These are phyloP conservation scores for Notothenia coriiceps DNA, from an alignment of 2,113 vertebrate species.

Conservation along the genomic window DNA sequence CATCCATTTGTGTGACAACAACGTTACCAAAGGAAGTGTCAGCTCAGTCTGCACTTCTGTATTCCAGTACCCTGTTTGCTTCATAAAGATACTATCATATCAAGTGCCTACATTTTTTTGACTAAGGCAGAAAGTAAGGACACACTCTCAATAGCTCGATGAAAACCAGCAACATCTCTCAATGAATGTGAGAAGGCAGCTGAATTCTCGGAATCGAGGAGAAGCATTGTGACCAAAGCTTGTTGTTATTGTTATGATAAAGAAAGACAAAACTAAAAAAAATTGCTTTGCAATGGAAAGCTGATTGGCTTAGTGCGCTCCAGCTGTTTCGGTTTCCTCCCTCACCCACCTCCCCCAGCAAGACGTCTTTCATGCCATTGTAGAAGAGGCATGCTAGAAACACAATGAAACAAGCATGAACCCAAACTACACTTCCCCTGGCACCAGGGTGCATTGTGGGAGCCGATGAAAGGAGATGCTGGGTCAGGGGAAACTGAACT, in stretches of 20 bases:
- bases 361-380: constrained; percentile 75
- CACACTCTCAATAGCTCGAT: constrained; percentile 26
- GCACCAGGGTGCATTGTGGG: constrained; percentile 49
- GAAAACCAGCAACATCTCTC: constrained; percentile 20
- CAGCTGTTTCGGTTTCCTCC: constrained; percentile 71
- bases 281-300: constrained; percentile 52
- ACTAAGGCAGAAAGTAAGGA: constrained; percentile 34
- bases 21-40: constrained; percentile 26
- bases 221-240: constrained; percentile 49
- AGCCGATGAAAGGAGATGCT: constrained; percentile 46
- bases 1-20: constrained; percentile 19
- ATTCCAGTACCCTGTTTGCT: constrained; percentile 19
- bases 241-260: constrained; percentile 66
- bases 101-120: constrained; percentile 44
- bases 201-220: constrained; percentile 24
- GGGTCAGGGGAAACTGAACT: constrained; percentile 41
- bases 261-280: constrained; percentile 46
- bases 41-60: constrained; percentile 35
- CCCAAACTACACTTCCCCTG: constrained; percentile 65
- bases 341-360: constrained; percentile 39
- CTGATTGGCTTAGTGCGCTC: constrained; percentile 31
- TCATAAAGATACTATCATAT: constrained; percentile 54
- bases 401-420: constrained; percentile 60
- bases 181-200: constrained; percentile 36
- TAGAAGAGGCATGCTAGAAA: constrained; percentile 64